phyloP scores from a whole-genome alignment of 2,113 vertebrate genomes.

The Rousettus leschenaultii region DNA sequence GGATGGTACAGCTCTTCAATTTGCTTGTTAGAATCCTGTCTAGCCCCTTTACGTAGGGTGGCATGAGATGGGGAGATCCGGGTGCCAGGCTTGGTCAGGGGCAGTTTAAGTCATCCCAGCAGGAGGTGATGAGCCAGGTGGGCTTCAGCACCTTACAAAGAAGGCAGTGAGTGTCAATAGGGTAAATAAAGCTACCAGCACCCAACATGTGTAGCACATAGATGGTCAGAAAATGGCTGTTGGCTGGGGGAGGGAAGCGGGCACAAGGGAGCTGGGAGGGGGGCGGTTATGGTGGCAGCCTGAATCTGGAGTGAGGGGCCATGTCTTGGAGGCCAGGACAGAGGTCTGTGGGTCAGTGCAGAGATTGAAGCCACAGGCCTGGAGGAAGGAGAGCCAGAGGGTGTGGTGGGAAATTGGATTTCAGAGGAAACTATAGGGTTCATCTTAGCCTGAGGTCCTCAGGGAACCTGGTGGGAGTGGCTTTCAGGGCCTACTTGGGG shows the following conservation, averaged over 20 bases:
- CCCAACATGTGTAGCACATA: fast-evolving
- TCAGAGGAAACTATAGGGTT: neutral
- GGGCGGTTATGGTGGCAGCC: too few species aligned
- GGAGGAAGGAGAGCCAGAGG: neutral
- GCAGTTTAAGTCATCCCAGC: neutral
- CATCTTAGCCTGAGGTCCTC: neutral
- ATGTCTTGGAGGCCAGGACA: neutral
- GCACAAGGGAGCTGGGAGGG: neutral
- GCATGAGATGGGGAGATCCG: neutral
- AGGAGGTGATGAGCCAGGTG: neutral
- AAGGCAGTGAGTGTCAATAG: fast-evolving
- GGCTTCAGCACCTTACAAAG: neutral
- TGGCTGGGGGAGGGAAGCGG: neutral
- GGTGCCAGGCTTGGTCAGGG: neutral
- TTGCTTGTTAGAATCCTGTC: neutral
- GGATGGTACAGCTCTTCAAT: neutral
- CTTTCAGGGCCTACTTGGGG: neutral
- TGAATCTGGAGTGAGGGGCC: neutral
- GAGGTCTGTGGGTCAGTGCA: neutral
- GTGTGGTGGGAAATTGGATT: neutral
- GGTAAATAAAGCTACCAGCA: fast-evolving
- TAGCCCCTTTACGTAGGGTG: too few species aligned
- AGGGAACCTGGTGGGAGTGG: neutral
- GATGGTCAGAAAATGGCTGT: neutral
- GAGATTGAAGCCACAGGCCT: neutral